phyloP scores from a whole-genome alignment of 1,140 invertebrate species.

The Drosophila funebris region DNA sequence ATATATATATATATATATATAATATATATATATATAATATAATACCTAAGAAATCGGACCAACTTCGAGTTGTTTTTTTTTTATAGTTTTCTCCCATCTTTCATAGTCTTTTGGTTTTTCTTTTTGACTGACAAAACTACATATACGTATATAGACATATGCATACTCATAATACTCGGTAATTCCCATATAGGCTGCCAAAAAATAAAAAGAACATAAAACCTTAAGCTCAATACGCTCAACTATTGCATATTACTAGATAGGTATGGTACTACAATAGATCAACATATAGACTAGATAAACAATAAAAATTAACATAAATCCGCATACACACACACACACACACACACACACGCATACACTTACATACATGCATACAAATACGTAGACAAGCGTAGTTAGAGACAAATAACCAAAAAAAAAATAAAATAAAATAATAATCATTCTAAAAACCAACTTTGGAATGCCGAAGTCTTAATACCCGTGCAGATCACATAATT shows the following conservation, averaged over 20 bases:
- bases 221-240: constrained; percentile 11
- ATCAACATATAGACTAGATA: constrained; percentile 25
- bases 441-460: not conserved
- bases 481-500: not conserved
- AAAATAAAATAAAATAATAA: not conserved
- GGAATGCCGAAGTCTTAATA: not conserved
- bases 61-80: constrained; percentile 28
- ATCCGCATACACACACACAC: not conserved
- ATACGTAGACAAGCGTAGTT: constrained; percentile 10
- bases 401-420: not conserved
- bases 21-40: too few species aligned
- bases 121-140: constrained; percentile 15
- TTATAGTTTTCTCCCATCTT: not conserved
- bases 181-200: constrained; percentile 14
- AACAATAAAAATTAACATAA: constrained; percentile 8
- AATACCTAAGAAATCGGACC: constrained; percentile 39
- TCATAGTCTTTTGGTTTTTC: not conserved
- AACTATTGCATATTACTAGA: constrained; percentile 20
- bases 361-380: not conserved
- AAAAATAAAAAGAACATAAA: not conserved
- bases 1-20: too few species aligned
- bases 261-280: constrained; percentile 27
- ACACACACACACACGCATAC: not conserved
- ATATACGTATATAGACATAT: constrained; percentile 9
- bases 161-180: constrained; percentile 5